Conservation (phyloP, 2,113 vertebrate genomes). For the Jacana jacana region DNA sequence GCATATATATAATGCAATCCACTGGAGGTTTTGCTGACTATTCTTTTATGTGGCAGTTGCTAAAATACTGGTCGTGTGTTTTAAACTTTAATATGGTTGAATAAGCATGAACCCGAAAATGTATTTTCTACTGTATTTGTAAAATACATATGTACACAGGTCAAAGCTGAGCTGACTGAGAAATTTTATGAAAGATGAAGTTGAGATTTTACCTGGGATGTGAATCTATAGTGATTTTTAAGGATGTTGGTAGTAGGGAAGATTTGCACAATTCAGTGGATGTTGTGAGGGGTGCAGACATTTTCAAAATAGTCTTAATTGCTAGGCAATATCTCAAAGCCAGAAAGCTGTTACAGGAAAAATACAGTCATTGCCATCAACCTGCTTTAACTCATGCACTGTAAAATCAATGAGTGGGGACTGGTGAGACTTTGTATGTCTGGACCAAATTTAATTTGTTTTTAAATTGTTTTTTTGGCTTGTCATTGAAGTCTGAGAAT, state of each 20-base stretch:
- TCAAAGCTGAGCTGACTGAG: not conserved
- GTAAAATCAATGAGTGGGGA: not conserved
- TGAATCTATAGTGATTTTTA: not conserved
- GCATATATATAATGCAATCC: not conserved
- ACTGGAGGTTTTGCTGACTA: not conserved
- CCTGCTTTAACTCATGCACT: not conserved
- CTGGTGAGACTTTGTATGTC: not conserved
- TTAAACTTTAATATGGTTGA: not conserved
- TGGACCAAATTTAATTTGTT: not conserved
- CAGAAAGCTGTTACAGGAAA: not conserved
- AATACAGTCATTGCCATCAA: not conserved
- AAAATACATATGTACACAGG: not conserved
- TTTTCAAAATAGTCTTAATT: not conserved
- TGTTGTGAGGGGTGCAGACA: not conserved
- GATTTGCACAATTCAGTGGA: not conserved
- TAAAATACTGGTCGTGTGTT: not conserved
- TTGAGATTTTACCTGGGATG: not conserved
- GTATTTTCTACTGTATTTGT: not conserved
- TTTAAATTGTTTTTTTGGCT: not conserved
- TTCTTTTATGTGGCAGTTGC: not conserved
- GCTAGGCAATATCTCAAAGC: not conserved
- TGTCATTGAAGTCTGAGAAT: not conserved
- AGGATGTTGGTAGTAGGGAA: not conserved
- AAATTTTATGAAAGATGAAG: not conserved
- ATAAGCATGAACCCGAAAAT: not conserved